Percentiles rank a stretch among this genome's conserved stretches.
phyloP scores from a whole-genome alignment of 2,113 vertebrate species.

The Gopherus flavomarginatus region DNA sequence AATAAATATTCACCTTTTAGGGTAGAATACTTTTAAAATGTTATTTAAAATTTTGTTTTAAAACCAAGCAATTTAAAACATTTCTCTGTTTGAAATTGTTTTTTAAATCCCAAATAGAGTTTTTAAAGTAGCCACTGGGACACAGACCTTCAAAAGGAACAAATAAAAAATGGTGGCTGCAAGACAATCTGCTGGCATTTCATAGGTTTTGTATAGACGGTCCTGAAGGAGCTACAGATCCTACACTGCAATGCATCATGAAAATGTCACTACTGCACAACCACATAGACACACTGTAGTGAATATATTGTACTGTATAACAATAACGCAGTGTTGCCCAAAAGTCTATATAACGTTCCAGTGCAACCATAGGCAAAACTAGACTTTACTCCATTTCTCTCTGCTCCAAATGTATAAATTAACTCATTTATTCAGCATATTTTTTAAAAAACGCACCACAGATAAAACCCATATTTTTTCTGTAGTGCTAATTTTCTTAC shows the following conservation, averaged over 20 bases:
- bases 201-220: background rate
- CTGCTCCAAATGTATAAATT: background rate
- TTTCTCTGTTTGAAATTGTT: background rate
- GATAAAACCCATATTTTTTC: background rate
- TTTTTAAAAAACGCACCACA: background rate
- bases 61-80: background rate
- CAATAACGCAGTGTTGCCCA: background rate
- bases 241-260: background rate
- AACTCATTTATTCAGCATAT: slow-evolving; percentile 6
- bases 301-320: background rate
- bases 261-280: background rate
- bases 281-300: background rate
- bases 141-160: background rate
- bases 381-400: background rate
- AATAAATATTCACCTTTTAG: background rate
- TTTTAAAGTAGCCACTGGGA: background rate
- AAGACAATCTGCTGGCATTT: background rate
- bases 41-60: background rate
- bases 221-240: background rate
- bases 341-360: background rate
- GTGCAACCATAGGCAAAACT: background rate
- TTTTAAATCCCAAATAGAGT: background rate
- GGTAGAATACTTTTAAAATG: background rate
- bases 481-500: background rate
- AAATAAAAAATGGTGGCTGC: background rate